A percentile compares a stretch with the other conserved stretches of the same genome.
phyloP scores from a whole-genome alignment of 1,140 invertebrate species.

The Hormaphis cornu region DNA sequence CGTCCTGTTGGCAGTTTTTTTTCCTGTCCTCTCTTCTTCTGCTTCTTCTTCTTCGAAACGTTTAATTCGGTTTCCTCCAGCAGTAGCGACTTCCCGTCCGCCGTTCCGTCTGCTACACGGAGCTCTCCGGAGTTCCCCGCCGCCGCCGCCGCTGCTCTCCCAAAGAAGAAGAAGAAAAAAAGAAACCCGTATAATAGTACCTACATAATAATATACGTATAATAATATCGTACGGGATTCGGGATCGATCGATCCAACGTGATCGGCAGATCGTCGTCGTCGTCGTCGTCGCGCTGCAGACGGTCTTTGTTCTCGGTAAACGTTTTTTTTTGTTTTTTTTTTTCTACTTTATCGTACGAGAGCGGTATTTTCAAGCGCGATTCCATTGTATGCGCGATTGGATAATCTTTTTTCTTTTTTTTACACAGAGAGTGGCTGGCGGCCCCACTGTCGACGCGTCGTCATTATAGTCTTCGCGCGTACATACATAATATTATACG shows the following conservation, averaged over 20 bases:
- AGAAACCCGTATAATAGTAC: not conserved
- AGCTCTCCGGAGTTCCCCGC: not conserved
- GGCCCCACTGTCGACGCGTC: not conserved
- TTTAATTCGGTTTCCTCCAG: conserved; percentile 24
- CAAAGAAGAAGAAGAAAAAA: not conserved
- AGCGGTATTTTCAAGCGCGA: conserved; percentile 22
- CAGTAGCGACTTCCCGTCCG: not conserved
- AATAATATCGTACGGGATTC: conserved; percentile 8
- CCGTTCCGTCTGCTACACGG: not conserved
- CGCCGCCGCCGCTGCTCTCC: not conserved
- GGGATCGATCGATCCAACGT: conserved; percentile 27
- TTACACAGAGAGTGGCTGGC: not conserved
- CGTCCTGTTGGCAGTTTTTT: not conserved
- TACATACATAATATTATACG: not conserved
- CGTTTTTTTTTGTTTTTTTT: conserved; percentile 1
- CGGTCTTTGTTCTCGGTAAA: conserved; percentile 25
- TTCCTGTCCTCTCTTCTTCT: not conserved
- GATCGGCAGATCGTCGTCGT: conserved; percentile 7
- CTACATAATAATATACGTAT: not conserved
- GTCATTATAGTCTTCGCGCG: conserved; percentile 24
- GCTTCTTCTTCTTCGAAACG: conserved; percentile 23
- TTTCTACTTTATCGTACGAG: conserved; percentile 8
- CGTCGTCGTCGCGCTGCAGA: conserved; percentile 4
- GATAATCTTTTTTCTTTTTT: conserved; percentile 4
- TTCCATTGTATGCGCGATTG: conserved; percentile 31